Conservation (phyloP, 2,113 vertebrate species). For the Dascyllus trimaculatus region DNA sequence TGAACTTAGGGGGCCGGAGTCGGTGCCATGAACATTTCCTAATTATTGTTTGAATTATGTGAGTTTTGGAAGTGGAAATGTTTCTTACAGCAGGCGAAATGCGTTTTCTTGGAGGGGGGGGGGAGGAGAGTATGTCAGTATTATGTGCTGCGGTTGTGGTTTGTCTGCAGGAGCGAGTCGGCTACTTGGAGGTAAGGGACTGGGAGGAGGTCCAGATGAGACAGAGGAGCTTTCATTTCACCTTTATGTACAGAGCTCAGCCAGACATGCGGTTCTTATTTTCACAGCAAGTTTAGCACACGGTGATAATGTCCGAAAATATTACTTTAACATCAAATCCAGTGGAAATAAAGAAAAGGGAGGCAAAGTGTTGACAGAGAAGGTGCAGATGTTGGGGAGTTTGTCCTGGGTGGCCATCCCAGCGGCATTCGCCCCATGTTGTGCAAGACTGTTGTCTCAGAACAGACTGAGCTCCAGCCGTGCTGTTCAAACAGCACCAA, state of each 20-base stretch:
- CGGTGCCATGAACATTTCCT: conserved; percentile 56
- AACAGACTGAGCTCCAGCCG: conserved; percentile 23
- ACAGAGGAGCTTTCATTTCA: conserved; percentile 61
- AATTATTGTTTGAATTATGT: conserved; percentile 65
- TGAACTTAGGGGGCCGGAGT: conserved; percentile 14
- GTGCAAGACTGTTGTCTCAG: conserved; percentile 37
- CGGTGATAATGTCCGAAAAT: conserved; percentile 64
- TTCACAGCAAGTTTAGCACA: conserved; percentile 57
- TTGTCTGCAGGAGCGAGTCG: conserved; percentile 50
- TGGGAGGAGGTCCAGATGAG: conserved; percentile 63
- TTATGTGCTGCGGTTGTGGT: conserved; percentile 46
- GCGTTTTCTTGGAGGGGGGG: conserved; percentile 34
- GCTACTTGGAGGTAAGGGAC: conserved; percentile 66
- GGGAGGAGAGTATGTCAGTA: conserved; percentile 27
- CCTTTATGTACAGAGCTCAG: conserved; percentile 48
- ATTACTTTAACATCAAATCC: conserved; percentile 52
- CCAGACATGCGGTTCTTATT: conserved; percentile 66
- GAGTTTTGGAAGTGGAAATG: conserved; percentile 53
- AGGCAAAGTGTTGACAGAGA: conserved; percentile 31
- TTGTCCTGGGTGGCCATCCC: conserved; percentile 15
- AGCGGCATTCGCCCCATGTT: not conserved
- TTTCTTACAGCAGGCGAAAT: conserved; percentile 43
- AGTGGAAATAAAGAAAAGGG: not conserved
- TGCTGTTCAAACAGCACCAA: conserved; percentile 38
- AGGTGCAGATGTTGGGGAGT: conserved; percentile 14